These are phyloP conservation scores for Drosophila paranaensis DNA, from an alignment of 2,888 invertebrate species.

Conservation along the genomic window DNA sequence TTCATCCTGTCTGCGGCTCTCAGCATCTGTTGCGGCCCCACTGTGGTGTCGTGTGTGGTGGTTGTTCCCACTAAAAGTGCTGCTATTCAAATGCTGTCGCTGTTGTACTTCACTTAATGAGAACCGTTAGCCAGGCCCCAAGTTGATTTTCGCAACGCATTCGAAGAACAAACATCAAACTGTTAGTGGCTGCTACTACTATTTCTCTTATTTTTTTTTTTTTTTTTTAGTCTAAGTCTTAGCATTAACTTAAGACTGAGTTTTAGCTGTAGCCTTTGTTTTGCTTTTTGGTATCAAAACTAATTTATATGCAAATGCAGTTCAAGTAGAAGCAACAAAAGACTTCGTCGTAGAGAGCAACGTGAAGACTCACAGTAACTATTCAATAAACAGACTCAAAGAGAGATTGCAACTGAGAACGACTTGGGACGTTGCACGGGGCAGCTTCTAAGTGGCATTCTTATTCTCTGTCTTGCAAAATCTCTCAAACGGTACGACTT, in stretches of 20 bases:
- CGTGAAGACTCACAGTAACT: constrained; percentile 49
- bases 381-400: constrained; percentile 54
- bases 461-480: constrained; percentile 35
- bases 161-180: constrained; percentile 73
- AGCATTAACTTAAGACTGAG: constrained; percentile 15
- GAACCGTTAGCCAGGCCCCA: constrained; percentile 66
- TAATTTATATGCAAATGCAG: constrained; percentile 80
- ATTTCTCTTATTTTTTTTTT: constrained; percentile 8
- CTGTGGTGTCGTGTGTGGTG: constrained; percentile 56
- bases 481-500: constrained; percentile 50
- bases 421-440: constrained; percentile 14
- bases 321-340: constrained; percentile 73
- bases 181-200: constrained; percentile 37
- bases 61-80: constrained; percentile 59
- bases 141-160: constrained; percentile 71
- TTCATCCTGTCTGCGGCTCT: constrained; percentile 57
- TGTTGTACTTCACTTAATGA: constrained; percentile 74
- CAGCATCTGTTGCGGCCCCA: constrained; percentile 20
- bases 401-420: constrained; percentile 39
- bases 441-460: constrained; percentile 48
- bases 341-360: constrained; percentile 47
- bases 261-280: constrained; percentile 26
- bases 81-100: constrained; percentile 50
- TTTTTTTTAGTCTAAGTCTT: constrained; percentile 16
- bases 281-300: constrained; percentile 62